These are phyloP conservation scores for Spodoptera frugiperda DNA, from an alignment of 1,140 invertebrate species.

Conservation along the genomic window DNA sequence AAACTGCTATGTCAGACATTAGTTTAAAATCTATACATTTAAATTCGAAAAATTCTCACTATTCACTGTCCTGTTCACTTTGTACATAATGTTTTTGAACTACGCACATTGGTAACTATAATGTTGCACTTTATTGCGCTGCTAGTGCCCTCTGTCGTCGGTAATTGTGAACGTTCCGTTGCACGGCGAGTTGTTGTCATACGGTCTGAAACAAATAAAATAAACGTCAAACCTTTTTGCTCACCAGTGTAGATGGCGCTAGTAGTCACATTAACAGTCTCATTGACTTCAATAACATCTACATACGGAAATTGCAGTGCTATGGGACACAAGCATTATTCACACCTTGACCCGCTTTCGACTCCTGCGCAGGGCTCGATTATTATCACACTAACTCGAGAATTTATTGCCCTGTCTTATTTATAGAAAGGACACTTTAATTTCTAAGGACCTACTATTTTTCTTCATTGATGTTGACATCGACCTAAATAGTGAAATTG, in stretches of 20 bases:
- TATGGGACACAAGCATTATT: constrained; percentile 33
- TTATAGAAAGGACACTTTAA: constrained; percentile 20
- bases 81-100: constrained; percentile 42
- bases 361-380: constrained; percentile 14
- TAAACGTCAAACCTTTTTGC: background rate
- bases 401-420: constrained; percentile 22
- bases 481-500: no score
- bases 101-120: constrained; percentile 32
- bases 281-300: constrained; percentile 22
- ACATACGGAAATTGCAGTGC: constrained; percentile 32
- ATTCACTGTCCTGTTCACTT: constrained; percentile 40
- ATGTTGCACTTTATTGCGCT: constrained; percentile 7
- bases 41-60: constrained; percentile 55
- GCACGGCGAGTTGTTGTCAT: constrained; percentile 61
- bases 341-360: constrained; percentile 30
- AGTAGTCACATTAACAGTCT: background rate
- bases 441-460: background rate
- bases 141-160: constrained; percentile 77
- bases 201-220: constrained; percentile 52
- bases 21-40: constrained; percentile 38
- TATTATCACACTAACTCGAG: constrained; percentile 2
- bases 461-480: no score
- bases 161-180: constrained; percentile 77
- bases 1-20: constrained; percentile 15
- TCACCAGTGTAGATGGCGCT: constrained; percentile 26